Evolutionary conservation across 2,888 invertebrate species (phyloP), one percentile per base, ranked within the genome.

Genomic region (Drosophila incognita): DNA sequence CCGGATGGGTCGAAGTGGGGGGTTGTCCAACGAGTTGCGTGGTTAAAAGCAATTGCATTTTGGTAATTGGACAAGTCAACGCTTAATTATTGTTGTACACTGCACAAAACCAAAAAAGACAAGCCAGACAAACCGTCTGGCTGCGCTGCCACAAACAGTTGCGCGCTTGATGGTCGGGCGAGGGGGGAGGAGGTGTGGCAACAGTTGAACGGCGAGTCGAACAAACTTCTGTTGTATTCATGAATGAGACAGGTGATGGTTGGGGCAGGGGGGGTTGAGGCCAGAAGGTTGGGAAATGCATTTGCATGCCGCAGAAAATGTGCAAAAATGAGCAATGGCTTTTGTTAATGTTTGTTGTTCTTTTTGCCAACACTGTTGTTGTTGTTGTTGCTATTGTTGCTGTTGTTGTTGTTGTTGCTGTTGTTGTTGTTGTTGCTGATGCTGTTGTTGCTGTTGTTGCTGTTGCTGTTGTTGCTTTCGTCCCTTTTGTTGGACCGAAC

Each of bases 1-100:
- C 36, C n/a, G 11, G n/a, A 40, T n/a, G 40, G n/a, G 40, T 1
- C 10, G 2, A 1, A 40, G 18, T n/a, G 1, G 7, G 8, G 40
- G 31, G 56, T 48, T 54, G 59, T 42, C 58, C 40, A 46, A n/a
- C 36, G 36, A 48, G 74, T 90, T 82, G 81, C 91, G 89, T 90
- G 89, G 86, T 75, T 84, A 72, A 86, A 82, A 88, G 89, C 89
- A 89, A 89, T 89, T 89, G 90, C 86, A 84, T 82, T 90, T 88
- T 81, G 84, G 91, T 89, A 90, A 89, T 89, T 90, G 91, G 90
- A 89, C 89, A 83, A 90, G 83, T 89, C 88, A 88, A 88, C 89
- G 83, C 90, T 90, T 89, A 90, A 89, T 89, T 89, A 86, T 89
- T 81, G 79, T 69, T 74, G 87, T 73, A 82, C 88, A 74, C 69